Conservation (phyloP, 2,888 invertebrate species). For the Hipparchia sbordonii region DNA sequence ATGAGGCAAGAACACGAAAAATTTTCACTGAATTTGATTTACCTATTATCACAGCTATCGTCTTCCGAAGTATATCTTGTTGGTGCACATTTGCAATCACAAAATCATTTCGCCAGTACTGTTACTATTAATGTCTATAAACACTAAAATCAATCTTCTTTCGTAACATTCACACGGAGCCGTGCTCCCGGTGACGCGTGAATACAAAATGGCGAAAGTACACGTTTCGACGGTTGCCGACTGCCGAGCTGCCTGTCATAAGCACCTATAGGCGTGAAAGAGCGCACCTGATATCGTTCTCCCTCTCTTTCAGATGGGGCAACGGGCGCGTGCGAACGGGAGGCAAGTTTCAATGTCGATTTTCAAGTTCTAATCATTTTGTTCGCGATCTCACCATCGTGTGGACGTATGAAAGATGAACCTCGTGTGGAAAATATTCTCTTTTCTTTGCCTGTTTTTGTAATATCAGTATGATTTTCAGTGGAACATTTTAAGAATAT, state of each 20-base stretch:
- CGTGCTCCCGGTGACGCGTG: slow-evolving; percentile 47
- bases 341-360: not conserved
- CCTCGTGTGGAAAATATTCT: not conserved
- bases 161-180: slow-evolving; percentile 37
- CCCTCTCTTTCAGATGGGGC: slow-evolving; percentile 26
- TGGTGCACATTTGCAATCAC: slow-evolving; percentile 24
- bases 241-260: slow-evolving; percentile 30
- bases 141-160: slow-evolving; percentile 40
- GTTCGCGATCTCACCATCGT: not conserved
- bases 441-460: not conserved
- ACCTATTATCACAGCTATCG: slow-evolving; percentile 26
- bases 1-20: slow-evolving; percentile 3
- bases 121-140: slow-evolving; percentile 1
- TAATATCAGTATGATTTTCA: not conserved
- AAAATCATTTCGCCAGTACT: slow-evolving; percentile 9
- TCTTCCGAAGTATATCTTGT: not conserved
- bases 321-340: slow-evolving; percentile 9
- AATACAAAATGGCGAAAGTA: slow-evolving; percentile 56
- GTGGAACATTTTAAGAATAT: not conserved
- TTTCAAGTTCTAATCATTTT: not conserved
- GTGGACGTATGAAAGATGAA: slow-evolving; percentile 2
- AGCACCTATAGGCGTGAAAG: slow-evolving; percentile 20
- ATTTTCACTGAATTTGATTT: slow-evolving; percentile 13
- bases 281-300: slow-evolving; percentile 28
- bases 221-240: slow-evolving; percentile 40